Percentiles rank a stretch among this genome's conserved stretches.
These are phyloP conservation scores for Tamandua tetradactyla DNA, from an alignment of 2,797 vertebrate genomes.

Conservation along the genomic window DNA sequence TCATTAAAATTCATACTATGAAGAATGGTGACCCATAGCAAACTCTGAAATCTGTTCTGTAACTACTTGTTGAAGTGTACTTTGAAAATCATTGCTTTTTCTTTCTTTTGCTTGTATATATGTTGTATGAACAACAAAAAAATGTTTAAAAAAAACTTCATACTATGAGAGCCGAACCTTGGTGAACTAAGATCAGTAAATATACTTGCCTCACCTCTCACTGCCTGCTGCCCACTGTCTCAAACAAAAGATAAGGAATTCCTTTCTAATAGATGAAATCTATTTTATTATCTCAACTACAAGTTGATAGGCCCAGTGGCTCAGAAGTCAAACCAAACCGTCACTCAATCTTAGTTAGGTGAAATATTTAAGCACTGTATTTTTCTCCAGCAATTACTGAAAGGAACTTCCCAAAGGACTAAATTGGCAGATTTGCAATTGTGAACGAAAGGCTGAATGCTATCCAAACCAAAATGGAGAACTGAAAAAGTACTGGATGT, in stretches of 20 bases:
- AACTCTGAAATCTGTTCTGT: too few species aligned
- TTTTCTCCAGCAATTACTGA: slow-evolving; percentile 41
- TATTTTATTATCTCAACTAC: slow-evolving; percentile 37
- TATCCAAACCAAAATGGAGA: not conserved
- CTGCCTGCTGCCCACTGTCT: not conserved
- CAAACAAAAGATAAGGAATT: not conserved
- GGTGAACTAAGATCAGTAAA: slow-evolving; percentile 21
- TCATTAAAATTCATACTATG: slow-evolving; percentile 1
- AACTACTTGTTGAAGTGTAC: too few species aligned
- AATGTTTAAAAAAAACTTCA: too few species aligned
- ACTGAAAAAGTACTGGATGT: not conserved
- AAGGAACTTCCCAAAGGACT: not conserved
- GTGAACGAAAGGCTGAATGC: slow-evolving; percentile 6
- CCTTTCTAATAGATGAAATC: not conserved
- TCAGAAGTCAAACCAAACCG: not conserved
- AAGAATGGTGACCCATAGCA: too few species aligned
- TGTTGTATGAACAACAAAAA: too few species aligned
- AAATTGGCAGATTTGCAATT: not conserved
- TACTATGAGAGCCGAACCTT: not conserved
- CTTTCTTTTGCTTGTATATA: too few species aligned
- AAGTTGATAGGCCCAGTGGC: not conserved
- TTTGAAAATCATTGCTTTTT: too few species aligned
- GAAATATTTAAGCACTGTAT: slow-evolving; percentile 11
- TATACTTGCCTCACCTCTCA: not conserved
- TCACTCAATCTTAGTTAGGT: not conserved